Evolutionary conservation across 92 coral and sea anemone species (phyloP), one percentile per base, ranked within the genome.

Genomic region (Nematostella vectensis): DNA sequence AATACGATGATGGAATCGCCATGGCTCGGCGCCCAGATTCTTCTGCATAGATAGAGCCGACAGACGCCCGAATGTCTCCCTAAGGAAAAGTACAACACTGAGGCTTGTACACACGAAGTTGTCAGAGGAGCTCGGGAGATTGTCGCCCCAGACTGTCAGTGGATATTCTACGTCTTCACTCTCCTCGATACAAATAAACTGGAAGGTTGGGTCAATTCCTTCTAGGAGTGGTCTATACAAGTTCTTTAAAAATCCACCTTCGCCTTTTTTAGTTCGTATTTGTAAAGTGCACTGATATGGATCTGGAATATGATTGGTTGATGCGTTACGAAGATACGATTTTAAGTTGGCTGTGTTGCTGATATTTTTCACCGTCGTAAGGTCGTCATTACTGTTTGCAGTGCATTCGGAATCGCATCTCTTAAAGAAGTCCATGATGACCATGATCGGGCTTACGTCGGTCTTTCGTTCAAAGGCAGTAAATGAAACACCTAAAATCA

Each of bases 1-100:
- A 11, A 86, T 62, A 28, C 88, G 76, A 63, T 93, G 96, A 62
- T 86, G 88, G 31, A 93, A 81, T 47, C 67, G 55, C 99, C 99
- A 93, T 0, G 93, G 96, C 20, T 73, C 27, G 12, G 49, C 45
- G 23, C 62, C n/a, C 2, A 85, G 78, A 2, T 69, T 66, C 24
- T 53, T 67, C 49, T 76, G 84, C 17, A 85, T 71, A 18, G 82
- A 59, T 15, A 54, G 51, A 0, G 95, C 95, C 18, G 95, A 85
- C 16, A 85, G 68, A 4, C 70, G 88, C 10, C 95, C 95, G 43
- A 85, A 80, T 17, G 75, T 54, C 55, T 85, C 95, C 57, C 65
- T 65, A n/a, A 85, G 80, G 42, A 85, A 85, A 10, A 85, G 68
- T 10, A 85, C 80, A 8, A 85, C 39, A 47, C 69, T 61, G 1